A percentile compares a stretch with the other conserved stretches of the same genome.
Conservation (phyloP, 2,113 vertebrate genomes). For the Varanus salvator region DNA sequence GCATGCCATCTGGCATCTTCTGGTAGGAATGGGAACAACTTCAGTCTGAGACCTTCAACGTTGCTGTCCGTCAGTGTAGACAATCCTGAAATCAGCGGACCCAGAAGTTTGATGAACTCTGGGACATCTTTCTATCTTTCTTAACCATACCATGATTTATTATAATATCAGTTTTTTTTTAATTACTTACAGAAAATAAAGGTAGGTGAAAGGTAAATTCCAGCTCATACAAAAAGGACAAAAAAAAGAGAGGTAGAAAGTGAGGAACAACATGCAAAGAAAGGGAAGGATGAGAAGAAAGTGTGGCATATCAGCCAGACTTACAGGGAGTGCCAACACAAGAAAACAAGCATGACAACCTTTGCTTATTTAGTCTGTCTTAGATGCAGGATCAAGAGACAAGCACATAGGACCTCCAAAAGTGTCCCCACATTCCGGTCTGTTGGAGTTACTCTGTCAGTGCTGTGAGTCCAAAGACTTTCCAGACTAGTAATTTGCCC, state of each 20-base stretch:
- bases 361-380: background rate
- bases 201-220: background rate
- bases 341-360: background rate
- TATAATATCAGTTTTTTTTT: background rate
- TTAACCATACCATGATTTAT: too few relatives aligned
- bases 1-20: background rate
- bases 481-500: background rate
- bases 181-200: background rate
- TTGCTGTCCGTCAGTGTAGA: background rate
- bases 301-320: background rate
- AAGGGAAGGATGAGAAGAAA: background rate
- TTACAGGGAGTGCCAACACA: background rate
- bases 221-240: background rate
- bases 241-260: too few relatives aligned
- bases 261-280: background rate
- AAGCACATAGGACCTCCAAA: background rate
- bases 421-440: background rate
- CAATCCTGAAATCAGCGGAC: too few relatives aligned
- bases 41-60: background rate
- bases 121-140: too few relatives aligned
- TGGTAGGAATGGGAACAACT: background rate
- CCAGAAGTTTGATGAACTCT: too few relatives aligned
- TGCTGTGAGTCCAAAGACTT: background rate
- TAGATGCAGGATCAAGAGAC: background rate
- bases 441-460: background rate